Evolutionary conservation across 2,113 vertebrate genomes (phyloP), one percentile per base, ranked within the genome.

Genomic region (Phaethornis superciliosus): DNA sequence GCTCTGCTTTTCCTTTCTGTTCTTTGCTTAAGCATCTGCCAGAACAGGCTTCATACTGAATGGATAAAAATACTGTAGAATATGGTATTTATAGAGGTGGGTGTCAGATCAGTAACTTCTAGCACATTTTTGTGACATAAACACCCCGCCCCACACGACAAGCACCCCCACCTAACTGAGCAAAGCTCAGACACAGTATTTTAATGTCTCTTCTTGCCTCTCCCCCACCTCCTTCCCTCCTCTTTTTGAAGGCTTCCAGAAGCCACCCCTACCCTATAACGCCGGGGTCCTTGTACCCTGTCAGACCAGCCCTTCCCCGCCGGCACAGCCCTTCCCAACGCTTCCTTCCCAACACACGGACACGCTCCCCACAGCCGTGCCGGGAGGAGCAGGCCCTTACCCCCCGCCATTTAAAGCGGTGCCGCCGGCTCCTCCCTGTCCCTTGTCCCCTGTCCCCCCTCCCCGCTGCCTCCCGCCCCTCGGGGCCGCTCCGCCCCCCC

Each of bases 1-100:
- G 54, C n/a, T 68, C n/a, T 52, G 1, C 65, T 47, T 33, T 44
- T 52, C 52, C 42, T 68, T 60, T 65, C 51, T 59, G 2, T 33
- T 63, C 60, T 44, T 65, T 62, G 69, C 33, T 35, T 30, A 11
- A 40, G 4, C 32, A n/a, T 9, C 49, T 35, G 46, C 52, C 40
- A 72, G 63, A 56, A 47, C 22, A 23, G 42, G 26, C 54, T 79
- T 12, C 12, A 3, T 4, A 26, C 7, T 2, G 59, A 68, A 76
- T 0, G 35, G 40, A 15, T 24, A 23, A 51, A n/a, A 58, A 24
- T 11, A 20, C 24, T 26, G 33, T 2, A 15, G 27, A 35, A 20
- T 3, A 23, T 3, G 5, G 37, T 7, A 15, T 27, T 33, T 5
- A 2, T 5, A 35, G 46, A 47, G 56, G n/a, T 3, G 6, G 10